Base-by-base conservation (phyloP, 2,888 invertebrate species). In the Eupithecia subumbrata region DNA sequence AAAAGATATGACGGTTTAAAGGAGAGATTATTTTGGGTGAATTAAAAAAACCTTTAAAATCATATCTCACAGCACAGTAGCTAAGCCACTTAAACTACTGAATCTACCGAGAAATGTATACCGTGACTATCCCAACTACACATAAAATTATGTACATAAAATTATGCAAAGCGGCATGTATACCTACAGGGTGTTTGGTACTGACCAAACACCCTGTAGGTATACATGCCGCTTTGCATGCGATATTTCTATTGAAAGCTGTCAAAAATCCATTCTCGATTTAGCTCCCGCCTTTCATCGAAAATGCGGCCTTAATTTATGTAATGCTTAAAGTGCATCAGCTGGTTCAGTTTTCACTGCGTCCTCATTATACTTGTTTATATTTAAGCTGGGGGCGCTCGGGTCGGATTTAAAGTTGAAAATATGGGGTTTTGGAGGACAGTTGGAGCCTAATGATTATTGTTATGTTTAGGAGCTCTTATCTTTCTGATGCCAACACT, bases 311-410 rank as follows among this genome's bases (percentile, higher is more conserved):
- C 5, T n/a, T n/a, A 52, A 22, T 56, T 22, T 56, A 56, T 56
- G 2, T 25, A 5, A 56, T 12, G 14, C 60, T 22, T 60, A 60
- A 60, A 69, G 16, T 45, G 18, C 14, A 60, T 72, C 64, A 60
- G 66, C 69, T 66, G 11, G 11, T 60, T 25, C 34, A n/a, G 37
- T n/a, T n/a, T 73, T 71, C 75, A 5, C 75, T 75, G 66, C 69
- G 69, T 5, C 68, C 75, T 75, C 83, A 84, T 84, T 85, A 84
- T 82, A 79, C 82, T 82, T 82, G 83, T 83, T 83, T 83, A 83
- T 79, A 76, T 78, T 76, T 76, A 75, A 78, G 75, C 75, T 75
- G 73, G 75, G 77, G 72, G 25, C 76, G 74, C 76, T 60, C 52
- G 77, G 76, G 75, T 76, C 73, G 78, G 76, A 73, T 76, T 75